A percentile compares a stretch with the other conserved stretches of the same genome.
These are phyloP conservation scores for Itoplectis maculator DNA, from an alignment of 2,888 invertebrate genomes.

Conservation along the genomic window DNA sequence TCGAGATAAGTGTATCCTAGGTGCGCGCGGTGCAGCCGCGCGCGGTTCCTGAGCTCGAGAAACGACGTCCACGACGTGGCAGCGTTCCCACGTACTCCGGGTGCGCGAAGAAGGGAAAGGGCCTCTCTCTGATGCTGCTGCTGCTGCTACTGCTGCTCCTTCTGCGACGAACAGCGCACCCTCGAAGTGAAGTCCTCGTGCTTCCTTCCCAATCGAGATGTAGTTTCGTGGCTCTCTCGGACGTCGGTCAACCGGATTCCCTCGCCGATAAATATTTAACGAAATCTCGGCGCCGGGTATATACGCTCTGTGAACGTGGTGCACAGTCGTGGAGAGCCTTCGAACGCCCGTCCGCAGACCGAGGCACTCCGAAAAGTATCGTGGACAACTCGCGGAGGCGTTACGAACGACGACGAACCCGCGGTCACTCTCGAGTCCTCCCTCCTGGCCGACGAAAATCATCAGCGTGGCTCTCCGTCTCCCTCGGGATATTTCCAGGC, in stretches of 20 bases:
- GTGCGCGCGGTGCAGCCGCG: constrained; percentile 20
- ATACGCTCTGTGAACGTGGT: neutral
- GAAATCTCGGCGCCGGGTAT: constrained; percentile 72
- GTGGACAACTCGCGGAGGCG: constrained; percentile 6
- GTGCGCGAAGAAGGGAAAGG: constrained; percentile 11
- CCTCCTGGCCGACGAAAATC: no score
- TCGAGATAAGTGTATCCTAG: constrained; percentile 61
- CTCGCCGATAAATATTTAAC: constrained; percentile 76
- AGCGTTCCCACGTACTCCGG: constrained; percentile 60
- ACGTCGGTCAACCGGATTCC: constrained; percentile 59
- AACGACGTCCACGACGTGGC: constrained; percentile 63
- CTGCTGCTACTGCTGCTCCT: no score
- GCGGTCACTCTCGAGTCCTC: neutral
- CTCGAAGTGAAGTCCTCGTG: constrained; percentile 35
- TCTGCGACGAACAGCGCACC: constrained; percentile 18
- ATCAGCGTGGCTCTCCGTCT: no score
- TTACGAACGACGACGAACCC: constrained; percentile 22
- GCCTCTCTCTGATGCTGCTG: constrained; percentile 6
- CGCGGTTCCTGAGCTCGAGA: constrained; percentile 55
- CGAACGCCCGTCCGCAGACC: constrained; percentile 18
- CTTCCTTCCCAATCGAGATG: constrained; percentile 59
- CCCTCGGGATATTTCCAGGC: no score
- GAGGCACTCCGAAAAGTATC: constrained; percentile 14
- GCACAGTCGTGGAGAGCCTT: neutral
- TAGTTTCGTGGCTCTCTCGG: constrained; percentile 44